Percentiles rank a stretch among this genome's conserved stretches.
Conservation (phyloP, 2,797 vertebrate genomes). For the Oreonectes daqikongensis region DNA sequence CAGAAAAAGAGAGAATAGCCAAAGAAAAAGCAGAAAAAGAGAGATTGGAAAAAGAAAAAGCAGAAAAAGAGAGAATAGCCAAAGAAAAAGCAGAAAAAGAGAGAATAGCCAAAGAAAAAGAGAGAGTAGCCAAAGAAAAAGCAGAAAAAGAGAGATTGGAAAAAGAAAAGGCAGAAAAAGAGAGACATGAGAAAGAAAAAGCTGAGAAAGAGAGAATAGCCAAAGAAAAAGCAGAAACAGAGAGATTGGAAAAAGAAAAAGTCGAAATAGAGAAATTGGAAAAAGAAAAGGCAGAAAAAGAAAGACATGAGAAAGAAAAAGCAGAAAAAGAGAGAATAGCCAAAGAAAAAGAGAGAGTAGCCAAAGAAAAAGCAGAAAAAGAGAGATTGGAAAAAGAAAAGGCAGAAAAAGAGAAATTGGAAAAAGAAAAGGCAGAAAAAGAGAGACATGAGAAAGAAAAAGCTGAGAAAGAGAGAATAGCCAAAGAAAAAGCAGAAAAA, state of each 20-base stretch:
- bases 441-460: conserved; percentile 49
- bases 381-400: background rate
- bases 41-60: conserved; percentile 48
- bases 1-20: conserved; percentile 10
- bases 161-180: conserved; percentile 55
- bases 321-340: conserved; percentile 48
- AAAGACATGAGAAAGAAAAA: conserved; percentile 22
- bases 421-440: conserved; percentile 55
- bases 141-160: background rate
- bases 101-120: background rate
- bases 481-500: conserved; percentile 32
- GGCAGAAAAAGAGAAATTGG: background rate
- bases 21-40: conserved; percentile 20
- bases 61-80: conserved; percentile 45
- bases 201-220: background rate
- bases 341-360: conserved; percentile 40
- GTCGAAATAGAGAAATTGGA: conserved; percentile 49
- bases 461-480: background rate
- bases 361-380: conserved; percentile 6
- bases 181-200: conserved; percentile 43
- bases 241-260: conserved; percentile 43
- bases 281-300: conserved; percentile 21
- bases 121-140: background rate
- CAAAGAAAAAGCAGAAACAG: conserved; percentile 34
- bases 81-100: conserved; percentile 8